Evolutionary conservation across 2,888 invertebrate genomes (phyloP).

Genomic region (Drosophila tanythrix): DNA sequence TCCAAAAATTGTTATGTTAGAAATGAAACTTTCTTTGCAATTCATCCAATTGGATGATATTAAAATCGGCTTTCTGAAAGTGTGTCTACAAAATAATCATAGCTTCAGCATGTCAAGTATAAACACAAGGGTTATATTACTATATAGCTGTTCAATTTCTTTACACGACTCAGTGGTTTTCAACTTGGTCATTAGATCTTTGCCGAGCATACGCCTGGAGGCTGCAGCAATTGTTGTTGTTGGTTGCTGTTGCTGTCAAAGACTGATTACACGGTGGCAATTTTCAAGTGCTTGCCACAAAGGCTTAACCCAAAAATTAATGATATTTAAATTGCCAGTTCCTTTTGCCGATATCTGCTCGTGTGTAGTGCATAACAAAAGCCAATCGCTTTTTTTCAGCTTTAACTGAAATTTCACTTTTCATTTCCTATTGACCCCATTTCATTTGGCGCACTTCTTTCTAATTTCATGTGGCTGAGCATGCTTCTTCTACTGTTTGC

Average conservation of each 20-base stretch:
- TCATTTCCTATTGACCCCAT: conserved; percentile 82
- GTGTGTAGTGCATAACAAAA: conserved; percentile 31
- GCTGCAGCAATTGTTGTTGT: conserved; percentile 41
- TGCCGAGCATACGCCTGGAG: conserved; percentile 28
- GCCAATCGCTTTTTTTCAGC: conserved; percentile 45
- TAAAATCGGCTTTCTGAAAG: background rate
- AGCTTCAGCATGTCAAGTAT: conserved; percentile 36
- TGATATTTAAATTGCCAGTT: conserved; percentile 81
- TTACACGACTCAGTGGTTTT: conserved; percentile 33
- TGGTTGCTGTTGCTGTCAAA: conserved; percentile 58
- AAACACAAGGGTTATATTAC: conserved; percentile 9
- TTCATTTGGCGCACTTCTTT: conserved; percentile 75
- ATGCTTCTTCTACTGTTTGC: conserved; percentile 44
- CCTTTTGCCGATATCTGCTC: conserved; percentile 57
- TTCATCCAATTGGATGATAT: background rate
- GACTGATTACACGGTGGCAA: conserved; percentile 78
- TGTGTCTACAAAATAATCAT: conserved; percentile 15
- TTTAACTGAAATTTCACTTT: conserved; percentile 79
- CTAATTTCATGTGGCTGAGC: conserved; percentile 59
- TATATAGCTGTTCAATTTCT: conserved; percentile 21
- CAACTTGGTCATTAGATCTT: conserved; percentile 44
- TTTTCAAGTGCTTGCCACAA: conserved; percentile 76
- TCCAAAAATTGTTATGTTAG: background rate
- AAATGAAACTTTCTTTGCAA: conserved; percentile 18
- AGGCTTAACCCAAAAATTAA: conserved; percentile 78